Percentiles rank a stretch among this genome's conserved stretches.
These are phyloP conservation scores for Brachynemurus nebulosus DNA, from an alignment of 2,888 invertebrate species.

Conservation along the genomic window DNA sequence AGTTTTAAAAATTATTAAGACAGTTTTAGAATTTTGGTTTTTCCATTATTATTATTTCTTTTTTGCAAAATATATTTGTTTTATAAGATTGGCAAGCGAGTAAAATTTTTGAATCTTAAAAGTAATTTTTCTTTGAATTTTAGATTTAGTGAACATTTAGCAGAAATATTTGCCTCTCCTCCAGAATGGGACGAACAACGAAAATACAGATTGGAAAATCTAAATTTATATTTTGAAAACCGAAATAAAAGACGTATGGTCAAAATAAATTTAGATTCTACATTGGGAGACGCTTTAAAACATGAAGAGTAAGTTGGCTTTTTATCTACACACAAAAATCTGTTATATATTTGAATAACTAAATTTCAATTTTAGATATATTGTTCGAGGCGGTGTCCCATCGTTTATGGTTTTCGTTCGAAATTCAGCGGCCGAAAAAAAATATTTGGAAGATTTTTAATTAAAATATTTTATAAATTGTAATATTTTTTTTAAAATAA, in stretches of 20 bases:
- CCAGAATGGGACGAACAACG: constrained; percentile 56
- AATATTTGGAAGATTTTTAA: constrained; percentile 38
- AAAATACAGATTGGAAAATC: constrained; percentile 43
- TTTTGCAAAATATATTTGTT: too few species aligned
- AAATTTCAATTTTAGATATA: constrained; percentile 33
- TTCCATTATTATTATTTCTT: too few species aligned
- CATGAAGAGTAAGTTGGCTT: constrained; percentile 35
- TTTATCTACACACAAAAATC: constrained; percentile 8
- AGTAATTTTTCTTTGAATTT: too few species aligned
- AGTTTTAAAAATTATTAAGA: neutral
- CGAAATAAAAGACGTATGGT: constrained; percentile 42
- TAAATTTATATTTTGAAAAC: constrained; percentile 65
- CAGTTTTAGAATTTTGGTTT: constrained; percentile 12
- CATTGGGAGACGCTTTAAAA: constrained; percentile 44
- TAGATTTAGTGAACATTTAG: constrained; percentile 46
- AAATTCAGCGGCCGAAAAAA: constrained; percentile 40
- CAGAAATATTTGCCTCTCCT: constrained; percentile 51
- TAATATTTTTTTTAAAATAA: neutral
- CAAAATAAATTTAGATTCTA: constrained; percentile 38
- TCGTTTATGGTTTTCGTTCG: constrained; percentile 46
- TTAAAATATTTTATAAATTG: neutral
- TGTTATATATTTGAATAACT: constrained; percentile 7
- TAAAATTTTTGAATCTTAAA: too few species aligned
- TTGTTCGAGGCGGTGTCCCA: constrained; percentile 50
- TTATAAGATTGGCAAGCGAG: too few species aligned